Evolutionary conservation across 2,888 invertebrate species (phyloP).

Genomic region (Adela reaumurella): DNA sequence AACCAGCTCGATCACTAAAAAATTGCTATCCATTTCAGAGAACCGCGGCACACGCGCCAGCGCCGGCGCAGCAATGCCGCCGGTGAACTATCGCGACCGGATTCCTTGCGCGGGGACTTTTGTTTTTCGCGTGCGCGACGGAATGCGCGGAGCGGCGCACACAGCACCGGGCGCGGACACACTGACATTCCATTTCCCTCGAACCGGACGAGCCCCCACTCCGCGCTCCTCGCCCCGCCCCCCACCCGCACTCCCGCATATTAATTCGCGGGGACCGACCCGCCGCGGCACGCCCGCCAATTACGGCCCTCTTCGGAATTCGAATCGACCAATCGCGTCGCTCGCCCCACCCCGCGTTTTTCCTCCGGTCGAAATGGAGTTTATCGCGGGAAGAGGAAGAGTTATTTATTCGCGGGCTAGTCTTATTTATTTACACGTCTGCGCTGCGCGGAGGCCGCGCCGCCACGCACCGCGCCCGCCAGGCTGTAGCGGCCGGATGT

Average conservation of each 20-base stretch:
- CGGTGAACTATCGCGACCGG: background rate
- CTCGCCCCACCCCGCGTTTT: background rate
- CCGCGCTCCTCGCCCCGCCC: background rate
- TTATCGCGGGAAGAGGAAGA: background rate
- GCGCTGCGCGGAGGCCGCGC: background rate
- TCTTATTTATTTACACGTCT: background rate
- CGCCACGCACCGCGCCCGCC: background rate
- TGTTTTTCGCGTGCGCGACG: background rate
- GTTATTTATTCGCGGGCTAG: background rate
- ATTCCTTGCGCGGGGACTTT: background rate
- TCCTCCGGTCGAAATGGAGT: background rate
- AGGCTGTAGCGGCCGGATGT: too few relatives aligned
- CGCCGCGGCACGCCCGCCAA: background rate
- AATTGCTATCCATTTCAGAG: background rate
- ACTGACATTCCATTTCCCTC: background rate
- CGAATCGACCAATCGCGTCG: background rate
- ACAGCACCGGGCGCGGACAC: background rate
- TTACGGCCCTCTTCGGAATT: background rate
- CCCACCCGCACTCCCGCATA: background rate
- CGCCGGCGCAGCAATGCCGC: background rate
- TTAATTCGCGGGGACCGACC: background rate
- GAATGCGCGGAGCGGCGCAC: background rate
- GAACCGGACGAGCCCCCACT: background rate
- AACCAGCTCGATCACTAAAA: background rate
- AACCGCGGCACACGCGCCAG: too few relatives aligned